Base-by-base conservation (phyloP, 2,888 invertebrate species). In the Allacma fusca region DNA sequence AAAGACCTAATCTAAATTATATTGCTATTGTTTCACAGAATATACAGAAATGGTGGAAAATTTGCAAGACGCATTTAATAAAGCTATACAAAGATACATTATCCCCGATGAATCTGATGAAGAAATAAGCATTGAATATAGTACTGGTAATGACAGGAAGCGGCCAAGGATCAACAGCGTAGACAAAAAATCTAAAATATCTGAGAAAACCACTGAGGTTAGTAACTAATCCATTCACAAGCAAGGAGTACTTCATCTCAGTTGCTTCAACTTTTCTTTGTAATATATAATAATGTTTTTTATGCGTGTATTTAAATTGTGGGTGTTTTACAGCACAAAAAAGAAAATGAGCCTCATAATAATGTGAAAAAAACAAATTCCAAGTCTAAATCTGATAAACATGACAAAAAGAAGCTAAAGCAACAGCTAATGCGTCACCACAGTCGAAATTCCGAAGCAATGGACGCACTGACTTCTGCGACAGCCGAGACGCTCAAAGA, bases 31-130 rank as follows among this genome's bases (percentile, higher is more conserved):
- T 16, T 9, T 50, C 16, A 68, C 87, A 95, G 95, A 95, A 87
- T 95, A 95, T 85, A 94, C 94, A 0, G 91, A 91, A 86, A 95
- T 95, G 95, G 94, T 93, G 13, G 92, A 93, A 85, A 94, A 92
- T 86, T 88, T 96, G 77, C 91, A 93, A 86, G 90, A 91, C 83
- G 94, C 92, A 16, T 95, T 96, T 85, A 92, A 94, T 83, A 91
- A 92, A 80, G 91, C 94, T 19, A 93, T 94, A 2, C 92, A 93
- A 85, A 92, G 93, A 85, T 95, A 93, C 86, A 90, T 95, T 81
- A 93, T 94, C 86, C 91, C 93, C 84, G 90, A 93, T 81, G 84
- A 83, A 62, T 83, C 83, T 28, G 95, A 95, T 85, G 89, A 88
- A 78, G 88, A 88, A 76, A 84, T 86, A 29, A 85, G 85, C 50